Percentiles rank a stretch among this genome's conserved stretches.
phyloP scores from a whole-genome alignment of 1,140 invertebrate genomes.

The Saccostrea glomerata region DNA sequence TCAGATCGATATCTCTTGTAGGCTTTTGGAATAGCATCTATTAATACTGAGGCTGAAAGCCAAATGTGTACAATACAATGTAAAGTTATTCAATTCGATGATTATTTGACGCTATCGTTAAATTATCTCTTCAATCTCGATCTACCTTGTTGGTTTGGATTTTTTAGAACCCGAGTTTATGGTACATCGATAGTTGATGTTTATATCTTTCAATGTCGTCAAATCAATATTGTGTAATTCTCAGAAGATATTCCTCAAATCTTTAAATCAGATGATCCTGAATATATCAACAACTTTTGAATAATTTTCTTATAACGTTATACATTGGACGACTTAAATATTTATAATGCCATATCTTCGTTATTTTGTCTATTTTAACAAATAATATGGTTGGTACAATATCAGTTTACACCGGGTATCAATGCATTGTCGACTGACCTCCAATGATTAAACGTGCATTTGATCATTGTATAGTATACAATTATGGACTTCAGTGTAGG shows the following conservation, averaged over 20 bases:
- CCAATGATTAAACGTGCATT: too few relatives aligned
- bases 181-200: not conserved
- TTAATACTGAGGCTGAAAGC: not conserved
- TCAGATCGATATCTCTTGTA: constrained; percentile 8
- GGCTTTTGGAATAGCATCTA: constrained; percentile 5
- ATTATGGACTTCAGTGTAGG: too few relatives aligned
- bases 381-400: too few relatives aligned
- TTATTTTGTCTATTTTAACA: too few relatives aligned
- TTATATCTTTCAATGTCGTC: not conserved
- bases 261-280: not conserved
- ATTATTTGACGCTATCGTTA: not conserved
- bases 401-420: too few relatives aligned
- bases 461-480: too few relatives aligned
- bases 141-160: not conserved
- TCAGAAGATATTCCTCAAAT: not conserved
- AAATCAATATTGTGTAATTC: not conserved
- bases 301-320: not conserved
- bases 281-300: not conserved
- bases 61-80: not conserved
- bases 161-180: not conserved
- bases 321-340: not conserved
- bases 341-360: too few relatives aligned
- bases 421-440: too few relatives aligned
- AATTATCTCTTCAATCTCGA: not conserved
- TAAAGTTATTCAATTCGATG: not conserved